Evolutionary conservation across 2,113 vertebrate species (phyloP).

Genomic region (Oreochromis niloticus): DNA sequence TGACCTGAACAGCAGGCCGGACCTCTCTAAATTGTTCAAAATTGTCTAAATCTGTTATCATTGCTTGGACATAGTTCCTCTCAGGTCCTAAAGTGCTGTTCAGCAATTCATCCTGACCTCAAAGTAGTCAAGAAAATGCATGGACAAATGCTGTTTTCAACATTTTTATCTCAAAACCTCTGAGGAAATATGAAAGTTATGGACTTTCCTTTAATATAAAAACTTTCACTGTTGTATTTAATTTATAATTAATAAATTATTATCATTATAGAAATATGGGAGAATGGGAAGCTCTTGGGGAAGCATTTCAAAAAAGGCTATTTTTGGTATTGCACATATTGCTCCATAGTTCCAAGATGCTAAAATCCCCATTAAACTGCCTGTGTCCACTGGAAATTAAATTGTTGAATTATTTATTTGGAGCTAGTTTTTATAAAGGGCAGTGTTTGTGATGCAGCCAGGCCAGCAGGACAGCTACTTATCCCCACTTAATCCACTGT

Average conservation of each 20-base stretch:
- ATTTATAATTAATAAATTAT: neutral
- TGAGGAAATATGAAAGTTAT: neutral
- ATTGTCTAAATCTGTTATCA: neutral
- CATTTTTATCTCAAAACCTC: neutral
- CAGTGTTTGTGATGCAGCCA: neutral
- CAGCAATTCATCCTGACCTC: neutral
- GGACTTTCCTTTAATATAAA: neutral
- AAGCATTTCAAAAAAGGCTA: neutral
- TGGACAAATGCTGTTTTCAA: neutral
- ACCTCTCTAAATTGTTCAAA: neutral
- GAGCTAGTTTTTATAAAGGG: neutral
- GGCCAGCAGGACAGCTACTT: neutral
- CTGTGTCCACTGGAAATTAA: neutral
- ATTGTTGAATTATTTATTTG: neutral
- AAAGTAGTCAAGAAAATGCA: neutral
- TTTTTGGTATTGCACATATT: neutral
- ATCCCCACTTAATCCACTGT: neutral
- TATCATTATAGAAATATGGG: neutral
- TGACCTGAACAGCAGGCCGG: neutral
- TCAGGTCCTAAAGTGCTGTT: neutral
- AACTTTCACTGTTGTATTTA: neutral
- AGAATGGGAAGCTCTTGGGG: neutral
- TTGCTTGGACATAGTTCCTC: neutral
- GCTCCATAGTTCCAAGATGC: neutral
- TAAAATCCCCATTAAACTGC: neutral